Base-by-base conservation (phyloP, 2,113 vertebrate genomes). In the Pedionomus torquatus region DNA sequence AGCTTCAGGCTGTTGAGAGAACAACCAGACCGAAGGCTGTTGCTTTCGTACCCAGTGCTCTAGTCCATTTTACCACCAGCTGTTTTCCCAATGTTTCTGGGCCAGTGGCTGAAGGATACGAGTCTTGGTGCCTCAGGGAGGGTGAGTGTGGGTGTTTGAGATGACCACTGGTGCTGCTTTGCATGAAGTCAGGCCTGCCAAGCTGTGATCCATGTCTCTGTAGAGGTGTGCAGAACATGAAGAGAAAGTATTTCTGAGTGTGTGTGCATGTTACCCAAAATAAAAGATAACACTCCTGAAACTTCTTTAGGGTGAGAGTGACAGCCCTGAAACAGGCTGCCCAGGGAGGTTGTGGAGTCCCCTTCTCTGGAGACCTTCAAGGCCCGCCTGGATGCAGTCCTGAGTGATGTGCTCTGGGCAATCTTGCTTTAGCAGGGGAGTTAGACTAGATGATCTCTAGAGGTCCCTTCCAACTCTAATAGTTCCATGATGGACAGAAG, bases 131-230 rank as follows among this genome's bases (percentile, higher is more conserved):
- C 21, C 33, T 89, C 14, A 20, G 54, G 43, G 39, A 5, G 13
- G 12, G 5, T 3, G 5, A 0, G 0, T 8, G 7, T 12, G 60
- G 33, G 17, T 63, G 14, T 68, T 51, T 76, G 70, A 72, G 79
- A 14, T 44, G 7, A 49, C 23, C 20, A 5, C 26, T 3, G 6
- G 31, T 19, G 5, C 14, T 30, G 17, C n/a, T 82, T 76, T 2
- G 1, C 9, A 4, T n/a, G n/a, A 46, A 64, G n/a, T 43, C 86
- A 39, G n/a, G n/a, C 30, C 30, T 75, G 14, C n/a, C 4, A 10
- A 49, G 16, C 58, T 58, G 64, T 30, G 43, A 44, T 57, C 54
- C 5, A 0, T 83, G 77, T 86, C 13, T 70, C 15, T 63, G 14
- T 26, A 16, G 46, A 71, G 46, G 41, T 13, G 7, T 46, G 11